These are phyloP conservation scores for Eulemur mongoz DNA, from an alignment of 2,797 vertebrate genomes.

Conservation along the genomic window DNA sequence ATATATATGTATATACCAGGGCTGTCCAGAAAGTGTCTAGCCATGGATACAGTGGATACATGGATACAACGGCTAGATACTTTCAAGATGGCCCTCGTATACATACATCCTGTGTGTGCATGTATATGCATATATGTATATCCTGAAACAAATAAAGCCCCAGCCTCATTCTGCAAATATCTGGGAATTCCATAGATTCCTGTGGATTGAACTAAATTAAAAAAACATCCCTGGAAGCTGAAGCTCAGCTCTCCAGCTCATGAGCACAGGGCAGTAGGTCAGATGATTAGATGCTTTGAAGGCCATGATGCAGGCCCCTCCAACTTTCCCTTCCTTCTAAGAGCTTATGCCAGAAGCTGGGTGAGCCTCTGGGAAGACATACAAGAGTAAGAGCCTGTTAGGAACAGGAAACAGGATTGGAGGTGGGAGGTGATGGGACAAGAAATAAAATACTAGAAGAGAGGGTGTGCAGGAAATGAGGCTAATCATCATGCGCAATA, in stretches of 20 bases:
- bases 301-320: not conserved
- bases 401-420: not conserved
- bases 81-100: no score
- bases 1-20: no score
- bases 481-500: not conserved
- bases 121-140: not conserved
- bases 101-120: not conserved
- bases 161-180: not conserved
- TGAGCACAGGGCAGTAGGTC: not conserved
- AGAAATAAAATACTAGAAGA: not conserved
- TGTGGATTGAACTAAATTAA: not conserved
- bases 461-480: not conserved
- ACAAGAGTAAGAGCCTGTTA: not conserved
- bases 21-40: no score
- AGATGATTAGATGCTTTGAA: not conserved
- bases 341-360: not conserved
- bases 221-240: not conserved
- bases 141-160: not conserved
- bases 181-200: not conserved
- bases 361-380: not conserved
- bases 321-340: not conserved
- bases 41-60: no score
- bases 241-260: not conserved
- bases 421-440: not conserved
- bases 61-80: no score